phyloP scores from a whole-genome alignment of 2,113 vertebrate species.

The Hiodon alosoides region DNA sequence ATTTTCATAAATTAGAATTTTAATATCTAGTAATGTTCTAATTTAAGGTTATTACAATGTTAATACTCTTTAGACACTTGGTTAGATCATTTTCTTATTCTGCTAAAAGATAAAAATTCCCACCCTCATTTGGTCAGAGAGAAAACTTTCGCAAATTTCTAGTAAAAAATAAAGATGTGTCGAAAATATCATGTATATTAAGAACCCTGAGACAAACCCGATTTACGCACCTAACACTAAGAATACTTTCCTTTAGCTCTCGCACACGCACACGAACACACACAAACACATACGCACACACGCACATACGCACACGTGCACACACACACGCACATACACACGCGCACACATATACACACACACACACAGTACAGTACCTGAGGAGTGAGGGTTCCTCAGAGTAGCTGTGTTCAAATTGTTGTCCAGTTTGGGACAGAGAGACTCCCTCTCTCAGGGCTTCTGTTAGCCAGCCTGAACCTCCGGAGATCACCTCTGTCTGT shows the following conservation, averaged over 20 bases:
- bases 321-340: constrained; percentile 11
- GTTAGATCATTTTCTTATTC: no score
- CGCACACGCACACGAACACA: background rate
- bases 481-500: constrained; percentile 17
- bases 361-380: constrained; percentile 54
- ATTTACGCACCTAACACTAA: background rate
- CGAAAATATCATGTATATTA: no score
- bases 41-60: no score
- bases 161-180: no score
- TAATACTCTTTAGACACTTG: no score
- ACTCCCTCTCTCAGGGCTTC: constrained; percentile 53
- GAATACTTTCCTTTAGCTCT: background rate
- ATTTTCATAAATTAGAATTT: no score
- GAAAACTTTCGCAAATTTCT: no score
- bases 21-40: no score
- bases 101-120: no score
- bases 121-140: no score
- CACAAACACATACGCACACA: background rate
- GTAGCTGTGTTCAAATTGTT: constrained; percentile 24
- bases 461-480: constrained; percentile 49
- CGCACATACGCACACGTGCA: background rate
- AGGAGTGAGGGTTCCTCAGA: constrained; percentile 20
- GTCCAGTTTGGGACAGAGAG: constrained; percentile 39
- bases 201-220: no score
- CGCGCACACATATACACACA: background rate